A percentile compares a stretch with the other conserved stretches of the same genome.
Conservation (phyloP, 2,113 vertebrate species). For the Australoheros scitulus region DNA sequence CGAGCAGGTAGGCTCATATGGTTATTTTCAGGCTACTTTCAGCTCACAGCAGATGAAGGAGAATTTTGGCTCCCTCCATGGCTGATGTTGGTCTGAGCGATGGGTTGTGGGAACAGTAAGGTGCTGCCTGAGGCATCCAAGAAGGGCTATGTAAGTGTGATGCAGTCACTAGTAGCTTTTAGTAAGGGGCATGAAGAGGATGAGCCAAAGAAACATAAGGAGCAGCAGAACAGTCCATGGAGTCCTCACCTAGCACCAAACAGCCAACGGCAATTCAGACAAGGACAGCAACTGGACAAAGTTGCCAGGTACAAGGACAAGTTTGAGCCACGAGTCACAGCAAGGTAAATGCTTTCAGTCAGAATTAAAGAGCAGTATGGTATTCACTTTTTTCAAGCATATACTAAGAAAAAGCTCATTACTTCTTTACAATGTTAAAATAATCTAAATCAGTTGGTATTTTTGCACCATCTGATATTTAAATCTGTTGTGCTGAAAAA, state of each 20-base stretch:
- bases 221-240: slow-evolving; percentile 9
- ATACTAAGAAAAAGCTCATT: background rate
- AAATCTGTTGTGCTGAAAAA: background rate
- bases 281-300: background rate
- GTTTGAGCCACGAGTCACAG: slow-evolving; percentile 70
- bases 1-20: background rate
- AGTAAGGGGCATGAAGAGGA: background rate
- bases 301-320: slow-evolving; percentile 60
- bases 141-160: slow-evolving; percentile 46
- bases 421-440: background rate
- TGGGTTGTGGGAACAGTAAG: slow-evolving; percentile 63
- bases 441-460: background rate
- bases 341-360: slow-evolving; percentile 47
- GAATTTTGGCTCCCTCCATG: accelerated
- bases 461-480: background rate
- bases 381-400: background rate
- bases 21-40: background rate
- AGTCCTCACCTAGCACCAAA: background rate
- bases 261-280: background rate
- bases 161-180: slow-evolving; percentile 56
- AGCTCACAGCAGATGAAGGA: background rate
- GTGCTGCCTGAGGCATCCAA: slow-evolving; percentile 33
- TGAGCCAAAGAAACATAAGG: background rate
- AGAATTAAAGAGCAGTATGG: background rate
- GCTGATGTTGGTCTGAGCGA: slow-evolving; percentile 16